phyloP scores from a whole-genome alignment of 2,797 vertebrate genomes.

The Cetoscarus ocellatus region DNA sequence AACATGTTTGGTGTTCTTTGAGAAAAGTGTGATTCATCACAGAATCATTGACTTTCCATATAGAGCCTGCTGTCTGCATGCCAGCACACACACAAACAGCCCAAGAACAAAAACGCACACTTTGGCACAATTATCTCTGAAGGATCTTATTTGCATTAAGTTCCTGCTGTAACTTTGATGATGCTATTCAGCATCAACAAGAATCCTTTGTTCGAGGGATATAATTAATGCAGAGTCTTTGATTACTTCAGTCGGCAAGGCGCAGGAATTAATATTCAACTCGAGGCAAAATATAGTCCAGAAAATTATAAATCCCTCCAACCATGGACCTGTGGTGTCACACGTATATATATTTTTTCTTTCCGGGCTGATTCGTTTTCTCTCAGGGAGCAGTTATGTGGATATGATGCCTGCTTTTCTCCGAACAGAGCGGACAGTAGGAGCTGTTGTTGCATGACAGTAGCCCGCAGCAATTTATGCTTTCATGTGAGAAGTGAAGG shows the following conservation, averaged over 20 bases:
- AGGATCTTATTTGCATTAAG: constrained; percentile 70
- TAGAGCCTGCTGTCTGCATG: constrained; percentile 45
- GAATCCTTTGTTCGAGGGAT: constrained; percentile 73
- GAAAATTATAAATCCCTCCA: constrained; percentile 35
- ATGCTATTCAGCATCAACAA: constrained; percentile 76
- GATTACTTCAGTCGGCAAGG: constrained; percentile 71
- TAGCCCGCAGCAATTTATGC: constrained; percentile 75
- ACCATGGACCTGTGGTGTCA: constrained; percentile 40
- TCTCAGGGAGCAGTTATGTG: constrained; percentile 40
- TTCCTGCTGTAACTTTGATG: constrained; percentile 73
- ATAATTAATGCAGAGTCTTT: constrained; percentile 80
- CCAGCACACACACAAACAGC: constrained; percentile 21
- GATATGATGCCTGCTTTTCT: constrained; percentile 44
- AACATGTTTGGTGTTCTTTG: constrained; percentile 66
- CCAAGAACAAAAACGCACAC: constrained; percentile 13
- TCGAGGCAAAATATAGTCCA: constrained; percentile 44
- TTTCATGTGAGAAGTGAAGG: constrained; percentile 74
- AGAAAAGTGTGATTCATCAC: constrained; percentile 52
- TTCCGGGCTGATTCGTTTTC: constrained; percentile 4
- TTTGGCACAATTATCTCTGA: constrained; percentile 51
- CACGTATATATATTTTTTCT: constrained; percentile 1
- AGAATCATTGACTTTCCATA: constrained; percentile 52
- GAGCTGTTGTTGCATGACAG: constrained; percentile 72
- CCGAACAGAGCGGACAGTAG: constrained; percentile 48
- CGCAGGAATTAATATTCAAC: constrained; percentile 70